phyloP scores from a whole-genome alignment of 2,113 vertebrate species.

The Aphyosemion australe region DNA sequence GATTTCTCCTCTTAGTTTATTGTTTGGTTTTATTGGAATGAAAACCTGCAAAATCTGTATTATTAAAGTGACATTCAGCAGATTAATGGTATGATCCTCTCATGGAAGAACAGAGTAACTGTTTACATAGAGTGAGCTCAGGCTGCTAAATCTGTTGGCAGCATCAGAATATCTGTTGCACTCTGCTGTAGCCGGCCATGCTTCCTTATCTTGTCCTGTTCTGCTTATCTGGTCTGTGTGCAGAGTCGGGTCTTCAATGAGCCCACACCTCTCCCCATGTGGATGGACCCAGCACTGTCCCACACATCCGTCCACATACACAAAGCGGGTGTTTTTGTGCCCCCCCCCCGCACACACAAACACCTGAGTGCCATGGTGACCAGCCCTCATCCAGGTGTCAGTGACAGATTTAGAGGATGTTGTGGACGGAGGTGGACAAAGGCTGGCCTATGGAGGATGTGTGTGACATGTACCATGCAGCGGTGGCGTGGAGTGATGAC shows the following conservation, averaged over 20 bases:
- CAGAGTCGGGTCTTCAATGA: slow-evolving; percentile 72
- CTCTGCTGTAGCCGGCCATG: slow-evolving; percentile 49
- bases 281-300: slow-evolving; percentile 81
- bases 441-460: slow-evolving; percentile 89
- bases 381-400: slow-evolving; percentile 85
- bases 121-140: slow-evolving; percentile 19
- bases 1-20: not conserved
- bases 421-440: slow-evolving; percentile 92
- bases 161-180: slow-evolving; percentile 62
- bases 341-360: slow-evolving; percentile 30
- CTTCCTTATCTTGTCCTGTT: slow-evolving; percentile 80
- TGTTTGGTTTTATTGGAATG: not conserved
- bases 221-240: slow-evolving; percentile 79
- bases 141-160: slow-evolving; percentile 39
- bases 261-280: slow-evolving; percentile 76
- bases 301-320: slow-evolving; percentile 76
- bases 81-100: slow-evolving; percentile 12
- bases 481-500: slow-evolving; percentile 93
- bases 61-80: not conserved
- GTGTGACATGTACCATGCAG: slow-evolving; percentile 87
- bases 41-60: not conserved
- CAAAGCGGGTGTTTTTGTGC: slow-evolving; percentile 10
- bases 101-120: slow-evolving; percentile 30
- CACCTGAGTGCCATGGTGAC: slow-evolving; percentile 73
- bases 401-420: slow-evolving; percentile 99